A percentile compares a stretch with the other conserved stretches of the same genome.
phyloP scores from a whole-genome alignment of 2,113 vertebrate genomes.

The Tachysurus vachellii region DNA sequence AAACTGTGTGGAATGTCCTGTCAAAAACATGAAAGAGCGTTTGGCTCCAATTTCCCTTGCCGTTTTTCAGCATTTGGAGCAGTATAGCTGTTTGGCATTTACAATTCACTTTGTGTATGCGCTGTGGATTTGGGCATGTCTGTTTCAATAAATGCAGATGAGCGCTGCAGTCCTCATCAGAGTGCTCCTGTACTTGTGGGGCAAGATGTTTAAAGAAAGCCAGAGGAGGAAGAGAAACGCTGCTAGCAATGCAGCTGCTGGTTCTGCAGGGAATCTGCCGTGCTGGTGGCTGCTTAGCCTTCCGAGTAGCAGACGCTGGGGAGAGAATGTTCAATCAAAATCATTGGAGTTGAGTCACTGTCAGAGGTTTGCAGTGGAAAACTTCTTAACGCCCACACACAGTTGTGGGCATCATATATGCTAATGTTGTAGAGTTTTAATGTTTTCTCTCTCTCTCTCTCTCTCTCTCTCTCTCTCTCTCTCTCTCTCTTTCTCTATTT shows the following conservation, averaged over 20 bases:
- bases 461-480: conserved; percentile 18
- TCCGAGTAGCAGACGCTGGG: conserved; percentile 19
- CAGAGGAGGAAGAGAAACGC: conserved; percentile 21
- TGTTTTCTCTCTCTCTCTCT: conserved; percentile 51
- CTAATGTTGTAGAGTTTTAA: conserved; percentile 35
- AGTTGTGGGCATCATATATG: conserved; percentile 17
- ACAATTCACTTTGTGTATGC: conserved; percentile 74
- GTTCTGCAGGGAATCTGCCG: conserved; percentile 38
- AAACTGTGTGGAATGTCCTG: conserved; percentile 55
- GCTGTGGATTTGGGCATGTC: conserved; percentile 67
- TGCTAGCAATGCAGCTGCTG: conserved; percentile 35
- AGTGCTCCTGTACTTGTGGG: conserved; percentile 46
- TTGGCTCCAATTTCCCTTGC: conserved; percentile 55
- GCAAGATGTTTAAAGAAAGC: conserved; percentile 51
- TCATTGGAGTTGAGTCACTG: conserved; percentile 45
- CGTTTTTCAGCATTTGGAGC: conserved; percentile 64
- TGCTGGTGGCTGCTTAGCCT: conserved; percentile 43
- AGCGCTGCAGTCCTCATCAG: conserved; percentile 54
- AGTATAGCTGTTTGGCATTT: conserved; percentile 67
- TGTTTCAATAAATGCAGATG: conserved; percentile 72
- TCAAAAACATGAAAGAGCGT: conserved; percentile 61
- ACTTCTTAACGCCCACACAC: conserved; percentile 41
- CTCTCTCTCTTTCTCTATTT: conserved; percentile 49
- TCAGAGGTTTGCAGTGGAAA: conserved; percentile 39
- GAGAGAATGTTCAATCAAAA: conserved; percentile 46